Conservation (phyloP, 2,113 vertebrate genomes). For the Callorhinus ursinus region DNA sequence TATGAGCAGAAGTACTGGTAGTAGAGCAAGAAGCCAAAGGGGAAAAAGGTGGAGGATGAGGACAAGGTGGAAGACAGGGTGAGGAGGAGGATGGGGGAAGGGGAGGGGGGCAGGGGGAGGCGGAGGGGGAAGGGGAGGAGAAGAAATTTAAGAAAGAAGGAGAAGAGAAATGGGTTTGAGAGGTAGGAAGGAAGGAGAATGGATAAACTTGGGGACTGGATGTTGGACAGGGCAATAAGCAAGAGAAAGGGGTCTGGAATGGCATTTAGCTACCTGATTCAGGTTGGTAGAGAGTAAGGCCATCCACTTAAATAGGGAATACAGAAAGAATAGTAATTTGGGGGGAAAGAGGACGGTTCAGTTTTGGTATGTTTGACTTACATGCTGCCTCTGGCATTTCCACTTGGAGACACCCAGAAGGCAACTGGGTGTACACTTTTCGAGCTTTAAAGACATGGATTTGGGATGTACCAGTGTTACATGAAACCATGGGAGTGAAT, state of each 20-base stretch:
- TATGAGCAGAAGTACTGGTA: not conserved
- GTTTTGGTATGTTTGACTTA: not conserved
- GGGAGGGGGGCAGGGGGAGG: too few species aligned
- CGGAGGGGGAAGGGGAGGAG: too few species aligned
- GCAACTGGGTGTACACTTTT: not conserved
- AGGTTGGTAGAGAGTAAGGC: not conserved
- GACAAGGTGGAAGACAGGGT: not conserved
- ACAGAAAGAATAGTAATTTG: not conserved
- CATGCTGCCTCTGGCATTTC: not conserved
- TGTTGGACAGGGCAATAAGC: not conserved
- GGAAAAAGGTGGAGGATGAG: not conserved
- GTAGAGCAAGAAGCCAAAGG: not conserved
- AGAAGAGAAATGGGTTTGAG: not conserved
- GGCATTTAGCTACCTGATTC: not conserved
- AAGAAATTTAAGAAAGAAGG: not conserved
- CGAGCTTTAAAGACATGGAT: not conserved
- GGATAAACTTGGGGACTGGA: not conserved
- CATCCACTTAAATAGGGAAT: not conserved
- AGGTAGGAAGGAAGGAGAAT: not conserved
- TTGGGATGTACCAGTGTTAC: not conserved
- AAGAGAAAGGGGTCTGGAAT: not conserved
- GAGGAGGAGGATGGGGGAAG: too few species aligned
- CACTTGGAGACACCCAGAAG: not conserved
- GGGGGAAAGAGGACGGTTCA: not conserved
- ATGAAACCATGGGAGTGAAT: not conserved